phyloP scores from a whole-genome alignment of 2,113 vertebrate genomes.

The Pyrgilauda ruficollis region DNA sequence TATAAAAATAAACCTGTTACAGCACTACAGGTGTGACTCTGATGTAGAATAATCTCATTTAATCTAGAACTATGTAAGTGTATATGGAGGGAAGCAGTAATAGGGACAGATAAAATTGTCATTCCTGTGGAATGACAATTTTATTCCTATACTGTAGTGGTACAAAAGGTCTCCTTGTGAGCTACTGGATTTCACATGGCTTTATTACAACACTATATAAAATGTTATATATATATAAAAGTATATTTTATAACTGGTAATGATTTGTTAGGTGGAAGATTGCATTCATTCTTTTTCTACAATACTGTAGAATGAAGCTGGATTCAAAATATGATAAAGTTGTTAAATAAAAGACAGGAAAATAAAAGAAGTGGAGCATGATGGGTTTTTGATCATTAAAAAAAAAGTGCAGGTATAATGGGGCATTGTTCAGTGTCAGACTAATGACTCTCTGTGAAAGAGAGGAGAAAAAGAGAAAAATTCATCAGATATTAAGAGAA shows the following conservation, averaged over 20 bases:
- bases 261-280: slow-evolving; percentile 25
- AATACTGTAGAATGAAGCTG: slow-evolving; percentile 49
- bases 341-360: slow-evolving; percentile 70
- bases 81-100: not conserved
- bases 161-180: not conserved
- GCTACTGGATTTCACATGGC: not conserved
- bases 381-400: slow-evolving; percentile 73
- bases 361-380: slow-evolving; percentile 61
- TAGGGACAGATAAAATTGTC: not conserved
- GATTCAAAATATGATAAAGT: slow-evolving; percentile 72
- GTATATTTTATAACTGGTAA: not conserved
- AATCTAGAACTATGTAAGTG: not conserved
- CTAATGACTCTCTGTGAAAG: slow-evolving; percentile 76
- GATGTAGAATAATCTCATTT: not conserved
- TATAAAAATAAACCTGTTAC: not conserved
- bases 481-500: slow-evolving; percentile 76
- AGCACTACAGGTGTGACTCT: not conserved
- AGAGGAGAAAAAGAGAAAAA: slow-evolving; percentile 66
- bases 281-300: slow-evolving; percentile 59
- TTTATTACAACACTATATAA: not conserved
- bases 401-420: slow-evolving; percentile 76
- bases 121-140: not conserved
- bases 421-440: slow-evolving; percentile 71
- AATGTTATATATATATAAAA: not conserved
- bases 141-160: not conserved